Evolutionary conservation across 2,888 invertebrate genomes (phyloP).

Genomic region (Hemaris fuciformis): DNA sequence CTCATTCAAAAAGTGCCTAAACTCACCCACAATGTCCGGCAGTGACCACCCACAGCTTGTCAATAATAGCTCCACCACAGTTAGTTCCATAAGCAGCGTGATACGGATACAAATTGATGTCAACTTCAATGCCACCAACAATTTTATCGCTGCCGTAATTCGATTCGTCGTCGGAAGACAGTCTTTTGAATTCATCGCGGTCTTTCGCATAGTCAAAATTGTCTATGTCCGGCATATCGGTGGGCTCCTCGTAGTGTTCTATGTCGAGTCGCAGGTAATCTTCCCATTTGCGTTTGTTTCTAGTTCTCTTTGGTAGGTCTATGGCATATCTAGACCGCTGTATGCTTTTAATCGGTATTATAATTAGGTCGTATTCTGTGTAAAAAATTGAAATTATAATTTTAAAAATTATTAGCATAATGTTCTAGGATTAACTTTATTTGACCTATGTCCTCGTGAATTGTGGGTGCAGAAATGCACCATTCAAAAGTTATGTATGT

Average conservation of each 20-base stretch:
- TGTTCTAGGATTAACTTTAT: no score
- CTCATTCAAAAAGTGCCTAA: background rate
- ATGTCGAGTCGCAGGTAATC: slow-evolving; percentile 48
- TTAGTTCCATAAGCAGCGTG: slow-evolving; percentile 69
- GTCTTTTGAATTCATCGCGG: slow-evolving; percentile 20
- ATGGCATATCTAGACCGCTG: slow-evolving; percentile 25
- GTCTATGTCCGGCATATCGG: slow-evolving; percentile 55
- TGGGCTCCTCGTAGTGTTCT: slow-evolving; percentile 56
- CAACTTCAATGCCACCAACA: slow-evolving; percentile 66
- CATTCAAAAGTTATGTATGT: no score
- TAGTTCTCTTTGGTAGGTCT: slow-evolving; percentile 16
- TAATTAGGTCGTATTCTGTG: slow-evolving; percentile 56
- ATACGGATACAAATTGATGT: slow-evolving; percentile 70
- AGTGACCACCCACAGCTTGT: slow-evolving; percentile 63
- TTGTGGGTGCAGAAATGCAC: no score
- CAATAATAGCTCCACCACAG: slow-evolving; percentile 72
- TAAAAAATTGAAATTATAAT: no score
- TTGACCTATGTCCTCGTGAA: no score
- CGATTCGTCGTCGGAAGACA: slow-evolving; percentile 23
- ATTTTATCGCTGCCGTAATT: slow-evolving; percentile 61
- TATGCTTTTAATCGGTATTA: slow-evolving; percentile 50
- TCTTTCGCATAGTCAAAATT: slow-evolving; percentile 50
- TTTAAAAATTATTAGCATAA: no score
- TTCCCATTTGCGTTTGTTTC: slow-evolving; percentile 21
- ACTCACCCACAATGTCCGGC: slow-evolving; percentile 77